Evolutionary conservation across 2,113 vertebrate species (phyloP).

Genomic region (Gasterosteus nipponicus): DNA sequence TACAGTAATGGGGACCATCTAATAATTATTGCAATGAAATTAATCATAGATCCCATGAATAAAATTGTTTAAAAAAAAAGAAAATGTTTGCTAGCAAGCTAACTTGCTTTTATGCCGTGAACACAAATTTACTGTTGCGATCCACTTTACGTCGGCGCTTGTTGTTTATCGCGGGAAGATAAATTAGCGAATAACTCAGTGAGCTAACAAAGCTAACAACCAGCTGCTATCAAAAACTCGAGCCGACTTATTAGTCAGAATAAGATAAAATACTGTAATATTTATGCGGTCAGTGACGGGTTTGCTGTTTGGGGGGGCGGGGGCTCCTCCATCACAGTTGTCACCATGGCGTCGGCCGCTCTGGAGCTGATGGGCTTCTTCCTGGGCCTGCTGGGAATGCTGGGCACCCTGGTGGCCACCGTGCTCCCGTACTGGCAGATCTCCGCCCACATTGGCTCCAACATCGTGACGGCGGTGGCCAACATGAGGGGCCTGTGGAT

Average conservation of each 20-base stretch:
- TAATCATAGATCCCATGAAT: background rate
- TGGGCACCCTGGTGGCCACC: conserved; percentile 88
- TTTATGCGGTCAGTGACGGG: background rate
- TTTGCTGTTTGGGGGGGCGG: background rate
- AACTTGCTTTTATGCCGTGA: background rate
- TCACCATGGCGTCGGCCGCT: conserved; percentile 85
- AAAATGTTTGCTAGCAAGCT: too few species aligned
- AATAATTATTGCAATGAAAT: background rate
- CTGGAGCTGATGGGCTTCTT: conserved; percentile 92
- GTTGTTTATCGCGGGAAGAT: background rate
- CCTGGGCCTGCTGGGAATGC: conserved; percentile 87
- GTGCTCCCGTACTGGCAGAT: conserved; percentile 91
- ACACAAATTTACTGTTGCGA: background rate
- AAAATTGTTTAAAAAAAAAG: background rate
- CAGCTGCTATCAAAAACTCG: background rate
- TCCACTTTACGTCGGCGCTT: background rate
- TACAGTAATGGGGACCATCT: background rate
- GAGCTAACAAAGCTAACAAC: background rate
- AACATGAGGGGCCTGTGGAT: conserved; percentile 96
- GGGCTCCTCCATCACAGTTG: conserved; percentile 3
- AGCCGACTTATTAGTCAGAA: too few species aligned
- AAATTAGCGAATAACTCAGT: background rate
- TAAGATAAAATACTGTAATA: too few species aligned
- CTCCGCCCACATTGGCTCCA: conserved; percentile 91
- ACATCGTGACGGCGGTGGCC: conserved; percentile 90